Evolutionary conservation across 2,113 vertebrate genomes (phyloP).

Genomic region (Vidua chalybeata): DNA sequence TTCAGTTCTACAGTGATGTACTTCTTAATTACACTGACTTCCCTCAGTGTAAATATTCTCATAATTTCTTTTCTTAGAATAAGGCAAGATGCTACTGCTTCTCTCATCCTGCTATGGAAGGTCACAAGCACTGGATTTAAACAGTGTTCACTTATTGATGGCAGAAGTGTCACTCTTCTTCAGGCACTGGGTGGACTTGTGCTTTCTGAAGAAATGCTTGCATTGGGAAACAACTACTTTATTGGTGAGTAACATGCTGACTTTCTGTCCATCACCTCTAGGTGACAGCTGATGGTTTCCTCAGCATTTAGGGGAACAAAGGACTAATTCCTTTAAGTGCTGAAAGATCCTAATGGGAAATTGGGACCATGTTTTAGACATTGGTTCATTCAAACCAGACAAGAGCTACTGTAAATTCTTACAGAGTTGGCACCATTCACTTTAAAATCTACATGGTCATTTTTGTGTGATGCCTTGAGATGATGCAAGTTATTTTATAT

Average conservation of each 20-base stretch:
- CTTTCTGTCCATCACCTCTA: neutral
- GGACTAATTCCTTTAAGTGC: neutral
- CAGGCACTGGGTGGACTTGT: slow-evolving; percentile 87
- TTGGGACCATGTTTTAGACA: neutral
- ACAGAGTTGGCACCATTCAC: neutral
- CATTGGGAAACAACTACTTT: slow-evolving; percentile 92
- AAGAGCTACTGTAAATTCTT: neutral
- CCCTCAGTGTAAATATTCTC: neutral
- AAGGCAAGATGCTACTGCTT: slow-evolving; percentile 84
- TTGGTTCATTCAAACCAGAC: neutral
- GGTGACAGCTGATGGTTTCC: neutral
- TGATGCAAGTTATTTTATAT: neutral
- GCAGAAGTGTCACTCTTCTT: slow-evolving; percentile 84
- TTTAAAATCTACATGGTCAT: neutral
- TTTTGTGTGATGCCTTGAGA: neutral
- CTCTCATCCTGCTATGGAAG: slow-evolving; percentile 87
- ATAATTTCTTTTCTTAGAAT: slow-evolving; percentile 71
- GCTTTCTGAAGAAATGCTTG: slow-evolving; percentile 85
- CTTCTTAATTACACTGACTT: neutral
- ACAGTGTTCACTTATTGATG: slow-evolving; percentile 87
- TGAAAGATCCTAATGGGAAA: neutral
- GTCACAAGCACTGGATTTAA: slow-evolving; percentile 86
- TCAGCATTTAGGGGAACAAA: neutral
- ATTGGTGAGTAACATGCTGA: slow-evolving; percentile 81
- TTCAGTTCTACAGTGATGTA: neutral